These are phyloP conservation scores for Phrynocephalus vlangalii DNA, from an alignment of 2,797 vertebrate genomes.

Conservation along the genomic window DNA sequence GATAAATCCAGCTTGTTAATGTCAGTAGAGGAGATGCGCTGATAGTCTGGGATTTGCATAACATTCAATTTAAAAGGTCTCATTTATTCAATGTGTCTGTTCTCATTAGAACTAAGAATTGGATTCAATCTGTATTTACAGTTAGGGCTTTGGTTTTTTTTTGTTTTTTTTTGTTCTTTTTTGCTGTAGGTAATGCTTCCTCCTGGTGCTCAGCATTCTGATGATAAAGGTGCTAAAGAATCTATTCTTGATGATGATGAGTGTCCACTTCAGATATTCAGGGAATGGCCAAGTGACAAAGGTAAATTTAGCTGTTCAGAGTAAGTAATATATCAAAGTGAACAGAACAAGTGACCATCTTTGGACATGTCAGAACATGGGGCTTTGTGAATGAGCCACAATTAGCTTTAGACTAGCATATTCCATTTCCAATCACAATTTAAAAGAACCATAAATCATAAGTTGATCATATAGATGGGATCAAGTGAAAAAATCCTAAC, in stretches of 20 bases:
- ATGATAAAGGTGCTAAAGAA: slow-evolving; percentile 92
- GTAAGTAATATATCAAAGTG: neutral
- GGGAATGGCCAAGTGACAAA: slow-evolving; percentile 96
- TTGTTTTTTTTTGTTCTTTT: neutral
- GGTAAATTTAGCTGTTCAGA: slow-evolving; percentile 75
- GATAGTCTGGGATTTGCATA: no score
- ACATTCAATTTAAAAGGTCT: no score
- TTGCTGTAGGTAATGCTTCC: slow-evolving; percentile 80
- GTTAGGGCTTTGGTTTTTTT: neutral
- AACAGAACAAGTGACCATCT: neutral
- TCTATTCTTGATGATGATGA: slow-evolving; percentile 90
- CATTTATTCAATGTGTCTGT: no score
- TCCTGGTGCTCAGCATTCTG: slow-evolving; percentile 86
- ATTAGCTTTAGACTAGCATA: no score
- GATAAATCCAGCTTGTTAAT: no score
- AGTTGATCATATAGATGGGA: no score
- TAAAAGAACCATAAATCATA: no score
- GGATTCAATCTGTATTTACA: neutral
- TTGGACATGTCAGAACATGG: neutral
- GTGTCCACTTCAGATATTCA: slow-evolving; percentile 96
- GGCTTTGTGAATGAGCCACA: neutral
- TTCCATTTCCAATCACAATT: no score
- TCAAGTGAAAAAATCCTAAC: no score
- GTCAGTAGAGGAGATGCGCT: no score
- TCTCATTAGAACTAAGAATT: no score